Conservation (phyloP, 2,113 vertebrate species). For the Pollachius pollachius region DNA sequence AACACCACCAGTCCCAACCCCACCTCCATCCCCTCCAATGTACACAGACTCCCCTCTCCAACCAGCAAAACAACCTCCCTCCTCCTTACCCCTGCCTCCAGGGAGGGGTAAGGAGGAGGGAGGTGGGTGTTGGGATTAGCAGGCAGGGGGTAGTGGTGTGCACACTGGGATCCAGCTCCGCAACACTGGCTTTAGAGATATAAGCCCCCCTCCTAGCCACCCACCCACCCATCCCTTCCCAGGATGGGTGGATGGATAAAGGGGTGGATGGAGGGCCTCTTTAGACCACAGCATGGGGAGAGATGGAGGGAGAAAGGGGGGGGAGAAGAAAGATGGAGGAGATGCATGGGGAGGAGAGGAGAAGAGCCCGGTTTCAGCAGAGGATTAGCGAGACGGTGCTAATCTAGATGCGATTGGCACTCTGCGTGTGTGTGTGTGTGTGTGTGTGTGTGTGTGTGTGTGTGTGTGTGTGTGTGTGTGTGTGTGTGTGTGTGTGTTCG, state of each 20-base stretch:
- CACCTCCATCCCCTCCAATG: not conserved
- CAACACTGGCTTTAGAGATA: slow-evolving; percentile 69
- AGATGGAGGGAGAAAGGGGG: slow-evolving; percentile 26
- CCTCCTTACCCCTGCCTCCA: not conserved
- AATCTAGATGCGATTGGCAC: slow-evolving; percentile 77
- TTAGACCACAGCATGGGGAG: slow-evolving; percentile 72
- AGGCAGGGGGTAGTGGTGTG: slow-evolving; percentile 56
- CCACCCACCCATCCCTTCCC: slow-evolving; percentile 32
- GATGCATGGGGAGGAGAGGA: slow-evolving; percentile 35
- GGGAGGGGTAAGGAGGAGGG: slow-evolving; percentile 32
- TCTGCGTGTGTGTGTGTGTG: slow-evolving; percentile 6
- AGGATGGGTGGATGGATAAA: slow-evolving; percentile 22
- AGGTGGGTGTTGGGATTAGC: slow-evolving; percentile 50
- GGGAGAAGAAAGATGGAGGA: slow-evolving; percentile 41
- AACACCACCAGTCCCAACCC: slow-evolving; percentile 32
- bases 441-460: slow-evolving; percentile 14
- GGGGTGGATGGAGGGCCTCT: slow-evolving; percentile 51
- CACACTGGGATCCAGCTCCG: slow-evolving; percentile 47
- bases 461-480: slow-evolving; percentile 18
- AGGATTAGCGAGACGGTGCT: slow-evolving; percentile 74
- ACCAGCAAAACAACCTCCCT: slow-evolving; percentile 22
- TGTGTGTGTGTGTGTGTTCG: slow-evolving; percentile 13
- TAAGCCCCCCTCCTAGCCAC: slow-evolving; percentile 48
- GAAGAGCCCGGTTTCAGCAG: slow-evolving; percentile 61
- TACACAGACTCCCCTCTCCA: not conserved